Evolutionary conservation across 2,888 invertebrate genomes (phyloP), one percentile per base, ranked within the genome.

Genomic region (Philopedon plagiatum): DNA sequence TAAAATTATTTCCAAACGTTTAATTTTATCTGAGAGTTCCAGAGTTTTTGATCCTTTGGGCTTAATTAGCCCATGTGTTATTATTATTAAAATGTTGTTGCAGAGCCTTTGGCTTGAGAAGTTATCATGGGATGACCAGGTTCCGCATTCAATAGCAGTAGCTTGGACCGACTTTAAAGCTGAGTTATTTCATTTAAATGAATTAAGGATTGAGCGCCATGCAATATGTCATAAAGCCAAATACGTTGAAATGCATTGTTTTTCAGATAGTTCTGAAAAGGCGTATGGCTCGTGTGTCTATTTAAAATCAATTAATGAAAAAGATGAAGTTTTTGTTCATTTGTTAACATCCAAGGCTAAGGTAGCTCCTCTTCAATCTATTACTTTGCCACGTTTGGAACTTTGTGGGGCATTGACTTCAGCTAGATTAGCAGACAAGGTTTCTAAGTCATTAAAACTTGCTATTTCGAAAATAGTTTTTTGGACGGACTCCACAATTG

Each of bases 211-310:
- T 13, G 13, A 15, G n/a, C 29, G 34, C 13, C 58, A 39, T 21
- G 58, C 37, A 37, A 19, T 37, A 19, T 34, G 58, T 15, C 18
- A 58, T 15, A 39, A 58, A 15, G 18, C 15, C 13, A 57, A 57
- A 15, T 37, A 41, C 8, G 18, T 19, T 19, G 15, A 39, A 11
- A 32, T 78, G 7, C 76, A 78, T 44, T 76, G 78, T 9, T 79
- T 80, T 65, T 73, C n/a, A n/a, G 76, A 79, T 49, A 73, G 75
- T 13, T 75, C 73, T 1, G 68, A 75, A 62, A 67, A 56, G 19
- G 78, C 78, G 0, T 80, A 80, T 51, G 79, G 78, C 1, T 77
- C 76, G 1, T 77, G 77, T 29, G 64, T 80, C 5, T 81, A 80
- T 66, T 13, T 80, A 18, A 19, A 74, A 39, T 66, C 77, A 26